Evolutionary conservation across 2,888 invertebrate species (phyloP), one percentile per base, ranked within the genome.

Genomic region (Nephrotoma flavescens): DNA sequence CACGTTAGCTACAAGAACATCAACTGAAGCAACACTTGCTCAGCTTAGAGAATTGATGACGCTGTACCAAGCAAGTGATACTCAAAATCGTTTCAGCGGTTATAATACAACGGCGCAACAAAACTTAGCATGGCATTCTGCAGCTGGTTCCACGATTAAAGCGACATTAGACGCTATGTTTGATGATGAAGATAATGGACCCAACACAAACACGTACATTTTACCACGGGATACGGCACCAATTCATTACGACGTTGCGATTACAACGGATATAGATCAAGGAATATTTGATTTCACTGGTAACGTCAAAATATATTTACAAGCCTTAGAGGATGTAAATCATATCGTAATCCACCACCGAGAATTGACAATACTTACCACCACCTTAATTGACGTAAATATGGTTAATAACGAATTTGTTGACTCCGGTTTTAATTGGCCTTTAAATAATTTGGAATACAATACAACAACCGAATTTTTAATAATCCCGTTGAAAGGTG

Each of bases 181-280:
- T 31, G 31, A 31, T 31, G 31, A 31, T 3, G 31, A 31, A 31
- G 31, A 31, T 31, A 31, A 31, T 31, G 31, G 31, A 31, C 31
- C 31, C 31, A 31, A 47, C 3, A 47, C n/a, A 47, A 5, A 52
- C 47, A 52, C 0, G 6, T 57, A 15, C 15, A 19, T 15, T 41
- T 91, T 94, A 86, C 94, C 94, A 0, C 92, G 91, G 3, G 91
- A 92, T 88, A 91, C 94, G 86, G 89, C 89, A 0, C 94, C 94
- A 0, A 88, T 89, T 6, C 93, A 93, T 89, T 95, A 94, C 89
- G 92, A 92, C 88, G 87, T 91, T 1, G 87, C 87, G 6, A 85
- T 91, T n/a, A 87, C 87, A 2, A 91, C 91, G 0, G 87, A 89
- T 87, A 89, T 91, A 0, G 89, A 91, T 86, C 88, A 19, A 0